These are phyloP conservation scores for Jordanella pulchra DNA, from an alignment of 2,797 vertebrate genomes.

Conservation along the genomic window DNA sequence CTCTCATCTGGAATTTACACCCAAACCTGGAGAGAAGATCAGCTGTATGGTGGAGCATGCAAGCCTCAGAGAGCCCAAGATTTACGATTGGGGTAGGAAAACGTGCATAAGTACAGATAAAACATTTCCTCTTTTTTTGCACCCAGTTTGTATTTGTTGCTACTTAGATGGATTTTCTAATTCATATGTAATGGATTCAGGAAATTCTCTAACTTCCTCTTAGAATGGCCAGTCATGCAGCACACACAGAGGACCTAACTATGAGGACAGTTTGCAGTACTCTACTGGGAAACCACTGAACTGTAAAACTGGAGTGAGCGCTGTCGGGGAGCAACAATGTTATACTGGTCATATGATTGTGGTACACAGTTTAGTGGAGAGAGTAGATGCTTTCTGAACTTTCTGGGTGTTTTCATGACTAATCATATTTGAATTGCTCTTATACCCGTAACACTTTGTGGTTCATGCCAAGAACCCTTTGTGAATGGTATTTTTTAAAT, in stretches of 20 bases:
- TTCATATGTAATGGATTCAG: background rate
- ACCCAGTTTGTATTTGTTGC: background rate
- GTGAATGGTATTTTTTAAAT: too few species aligned
- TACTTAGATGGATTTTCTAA: background rate
- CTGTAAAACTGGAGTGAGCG: background rate
- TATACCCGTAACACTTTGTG: too few species aligned
- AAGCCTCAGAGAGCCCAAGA: conserved; percentile 31
- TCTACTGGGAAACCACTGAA: too few species aligned
- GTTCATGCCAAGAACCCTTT: too few species aligned
- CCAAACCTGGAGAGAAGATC: conserved; percentile 61
- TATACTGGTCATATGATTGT: too few species aligned
- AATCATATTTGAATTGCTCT: too few species aligned
- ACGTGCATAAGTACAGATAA: background rate
- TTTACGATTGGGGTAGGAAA: conserved; percentile 62
- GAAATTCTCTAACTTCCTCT: background rate
- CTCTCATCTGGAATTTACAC: conserved; percentile 52
- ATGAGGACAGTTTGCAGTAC: background rate
- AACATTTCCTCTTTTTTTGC: background rate
- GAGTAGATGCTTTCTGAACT: too few species aligned
- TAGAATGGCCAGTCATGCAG: background rate
- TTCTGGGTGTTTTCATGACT: too few species aligned
- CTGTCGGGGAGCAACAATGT: too few species aligned
- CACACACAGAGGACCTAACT: background rate
- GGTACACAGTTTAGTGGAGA: too few species aligned
- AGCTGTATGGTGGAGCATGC: conserved; percentile 71